Conservation (phyloP, 2,797 vertebrate species). For the Sarcophilus harrisii region DNA sequence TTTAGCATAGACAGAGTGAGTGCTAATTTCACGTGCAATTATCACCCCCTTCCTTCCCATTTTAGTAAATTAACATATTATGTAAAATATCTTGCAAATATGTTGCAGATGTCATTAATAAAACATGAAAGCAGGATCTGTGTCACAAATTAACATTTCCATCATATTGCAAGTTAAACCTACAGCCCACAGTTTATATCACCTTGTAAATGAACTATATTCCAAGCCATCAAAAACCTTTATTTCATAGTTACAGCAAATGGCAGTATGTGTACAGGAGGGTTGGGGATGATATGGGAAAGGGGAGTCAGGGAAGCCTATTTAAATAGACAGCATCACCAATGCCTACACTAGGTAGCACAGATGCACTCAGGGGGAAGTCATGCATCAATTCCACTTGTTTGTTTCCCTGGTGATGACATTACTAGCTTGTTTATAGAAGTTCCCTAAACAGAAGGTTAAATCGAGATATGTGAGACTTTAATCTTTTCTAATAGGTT, state of each 20-base stretch:
- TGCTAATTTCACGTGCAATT: conserved; percentile 29
- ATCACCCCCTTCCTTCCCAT: conserved; percentile 38
- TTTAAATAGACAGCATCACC: background rate
- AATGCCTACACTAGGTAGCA: background rate
- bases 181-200: conserved; percentile 3
- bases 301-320: background rate
- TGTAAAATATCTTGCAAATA: conserved; percentile 75
- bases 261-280: background rate
- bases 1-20: background rate
- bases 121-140: conserved; percentile 69
- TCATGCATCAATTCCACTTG: background rate
- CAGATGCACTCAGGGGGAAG: too few species aligned
- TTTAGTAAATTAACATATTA: conserved; percentile 72
- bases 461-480: background rate
- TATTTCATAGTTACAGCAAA: background rate
- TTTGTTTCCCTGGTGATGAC: background rate
- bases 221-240: background rate
- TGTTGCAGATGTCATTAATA: conserved; percentile 75
- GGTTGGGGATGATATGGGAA: background rate
- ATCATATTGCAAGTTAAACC: conserved; percentile 55
- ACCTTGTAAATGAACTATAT: background rate
- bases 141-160: conserved; percentile 69
- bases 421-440: background rate
- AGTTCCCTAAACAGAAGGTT: background rate
- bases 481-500: background rate